Percentiles rank a stretch among this genome's conserved stretches.
These are phyloP conservation scores for Anser brachyrhynchus DNA, from an alignment of 2,113 vertebrate genomes.

Conservation along the genomic window DNA sequence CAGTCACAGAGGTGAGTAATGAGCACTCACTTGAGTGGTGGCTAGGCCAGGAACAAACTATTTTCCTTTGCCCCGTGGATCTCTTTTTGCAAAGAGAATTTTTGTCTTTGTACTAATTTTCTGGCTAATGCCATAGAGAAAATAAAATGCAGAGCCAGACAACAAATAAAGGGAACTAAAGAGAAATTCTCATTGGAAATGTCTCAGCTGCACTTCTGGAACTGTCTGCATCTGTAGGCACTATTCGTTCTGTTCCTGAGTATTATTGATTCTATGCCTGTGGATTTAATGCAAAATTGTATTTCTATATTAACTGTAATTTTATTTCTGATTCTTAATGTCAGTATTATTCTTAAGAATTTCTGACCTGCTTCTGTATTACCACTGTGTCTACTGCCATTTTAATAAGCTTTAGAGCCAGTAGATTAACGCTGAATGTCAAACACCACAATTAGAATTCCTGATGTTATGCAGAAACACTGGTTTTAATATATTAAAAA, in stretches of 20 bases:
- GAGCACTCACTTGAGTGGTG: not conserved
- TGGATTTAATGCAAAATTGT: constrained; percentile 30
- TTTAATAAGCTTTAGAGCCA: constrained; percentile 70
- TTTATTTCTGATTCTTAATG: constrained; percentile 46
- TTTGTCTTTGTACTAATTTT: constrained; percentile 54
- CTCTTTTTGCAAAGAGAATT: constrained; percentile 14
- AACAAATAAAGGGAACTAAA: constrained; percentile 55
- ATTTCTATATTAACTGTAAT: constrained; percentile 45
- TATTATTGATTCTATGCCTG: constrained; percentile 42
- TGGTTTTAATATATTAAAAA: not conserved
- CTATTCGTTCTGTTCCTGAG: not conserved
- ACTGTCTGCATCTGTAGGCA: constrained; percentile 10
- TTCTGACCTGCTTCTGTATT: constrained; percentile 26
- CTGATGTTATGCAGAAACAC: constrained; percentile 56
- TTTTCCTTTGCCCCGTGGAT: not conserved
- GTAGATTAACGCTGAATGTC: constrained; percentile 72
- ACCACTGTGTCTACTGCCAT: constrained; percentile 38
- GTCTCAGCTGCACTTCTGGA: constrained; percentile 9
- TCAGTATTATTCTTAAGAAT: constrained; percentile 44
- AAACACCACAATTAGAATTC: constrained; percentile 67
- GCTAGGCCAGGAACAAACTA: not conserved
- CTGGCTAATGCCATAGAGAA: constrained; percentile 15
- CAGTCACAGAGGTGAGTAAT: not conserved
- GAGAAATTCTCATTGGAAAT: not conserved
- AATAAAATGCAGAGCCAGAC: constrained; percentile 38